A percentile compares a stretch with the other conserved stretches of the same genome.
phyloP scores from a whole-genome alignment of 2,797 vertebrate genomes.

The Momotus momota region DNA sequence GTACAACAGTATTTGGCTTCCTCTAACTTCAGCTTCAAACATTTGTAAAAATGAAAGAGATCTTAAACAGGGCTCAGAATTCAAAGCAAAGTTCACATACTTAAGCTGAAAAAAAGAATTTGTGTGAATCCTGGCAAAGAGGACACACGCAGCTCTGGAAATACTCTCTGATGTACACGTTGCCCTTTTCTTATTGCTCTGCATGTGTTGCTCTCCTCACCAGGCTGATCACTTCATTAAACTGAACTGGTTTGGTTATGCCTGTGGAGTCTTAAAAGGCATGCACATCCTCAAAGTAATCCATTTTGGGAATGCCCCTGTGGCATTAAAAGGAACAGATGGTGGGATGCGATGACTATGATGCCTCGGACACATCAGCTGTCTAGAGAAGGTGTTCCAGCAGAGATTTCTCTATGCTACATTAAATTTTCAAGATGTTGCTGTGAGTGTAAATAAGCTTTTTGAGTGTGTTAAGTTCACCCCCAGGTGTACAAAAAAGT shows the following conservation, averaged over 20 bases:
- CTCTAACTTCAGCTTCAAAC: neutral
- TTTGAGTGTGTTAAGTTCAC: conserved; percentile 19
- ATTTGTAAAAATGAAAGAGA: neutral
- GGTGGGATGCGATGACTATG: neutral
- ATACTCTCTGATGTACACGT: rapidly evolving
- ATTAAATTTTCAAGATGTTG: conserved; percentile 48
- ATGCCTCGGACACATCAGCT: neutral
- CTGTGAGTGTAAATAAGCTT: conserved; percentile 44
- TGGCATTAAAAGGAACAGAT: conserved; percentile 21
- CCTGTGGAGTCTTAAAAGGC: neutral
- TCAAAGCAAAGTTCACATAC: conserved; percentile 6
- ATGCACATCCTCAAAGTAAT: neutral
- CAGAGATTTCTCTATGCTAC: conserved; percentile 14
- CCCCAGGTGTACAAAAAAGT: neutral
- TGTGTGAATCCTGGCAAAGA: neutral
- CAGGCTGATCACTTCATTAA: conserved; percentile 37
- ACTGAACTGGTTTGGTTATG: neutral
- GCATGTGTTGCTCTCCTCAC: neutral
- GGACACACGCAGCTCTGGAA: neutral
- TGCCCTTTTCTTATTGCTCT: neutral
- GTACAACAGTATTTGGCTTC: neutral
- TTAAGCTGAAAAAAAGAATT: neutral
- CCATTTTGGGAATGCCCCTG: neutral
- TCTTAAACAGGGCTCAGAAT: conserved; percentile 5
- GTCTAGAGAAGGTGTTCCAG: conserved; percentile 24